Evolutionary conservation across 2,113 vertebrate genomes (phyloP).

Genomic region (Etheostoma cragini): DNA sequence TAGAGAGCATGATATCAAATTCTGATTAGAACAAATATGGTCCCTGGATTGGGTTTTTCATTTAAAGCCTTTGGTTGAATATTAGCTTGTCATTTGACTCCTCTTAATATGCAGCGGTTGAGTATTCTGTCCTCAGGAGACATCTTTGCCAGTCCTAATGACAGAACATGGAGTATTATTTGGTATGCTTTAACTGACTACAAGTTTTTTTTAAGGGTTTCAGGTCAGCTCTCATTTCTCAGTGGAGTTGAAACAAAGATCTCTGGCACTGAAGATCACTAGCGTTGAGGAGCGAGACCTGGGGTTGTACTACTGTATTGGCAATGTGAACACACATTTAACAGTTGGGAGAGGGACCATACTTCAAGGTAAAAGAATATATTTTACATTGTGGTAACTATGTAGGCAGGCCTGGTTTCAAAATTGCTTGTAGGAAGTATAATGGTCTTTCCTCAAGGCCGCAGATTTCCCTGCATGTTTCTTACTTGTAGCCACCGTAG

Average conservation of each 20-base stretch:
- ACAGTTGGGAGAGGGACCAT: constrained; percentile 26
- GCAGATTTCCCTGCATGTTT: neutral
- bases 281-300: constrained; percentile 21
- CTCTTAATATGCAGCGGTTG: neutral
- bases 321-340: neutral
- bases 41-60: neutral
- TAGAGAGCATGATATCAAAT: neutral
- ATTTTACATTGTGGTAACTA: neutral
- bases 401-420: neutral
- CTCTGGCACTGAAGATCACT: constrained; percentile 37
- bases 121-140: neutral
- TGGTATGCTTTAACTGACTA: neutral
- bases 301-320: constrained; percentile 65
- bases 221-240: constrained; percentile 17
- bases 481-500: neutral
- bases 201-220: constrained; percentile 21
- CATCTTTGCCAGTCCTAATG: neutral
- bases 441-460: neutral
- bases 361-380: constrained; percentile 37
- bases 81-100: neutral
- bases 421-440: neutral
- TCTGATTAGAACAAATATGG: neutral
- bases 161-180: neutral
- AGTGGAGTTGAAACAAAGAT: constrained; percentile 15
- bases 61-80: neutral